phyloP scores from a whole-genome alignment of 2,797 vertebrate genomes.

The Varecia variegata region DNA sequence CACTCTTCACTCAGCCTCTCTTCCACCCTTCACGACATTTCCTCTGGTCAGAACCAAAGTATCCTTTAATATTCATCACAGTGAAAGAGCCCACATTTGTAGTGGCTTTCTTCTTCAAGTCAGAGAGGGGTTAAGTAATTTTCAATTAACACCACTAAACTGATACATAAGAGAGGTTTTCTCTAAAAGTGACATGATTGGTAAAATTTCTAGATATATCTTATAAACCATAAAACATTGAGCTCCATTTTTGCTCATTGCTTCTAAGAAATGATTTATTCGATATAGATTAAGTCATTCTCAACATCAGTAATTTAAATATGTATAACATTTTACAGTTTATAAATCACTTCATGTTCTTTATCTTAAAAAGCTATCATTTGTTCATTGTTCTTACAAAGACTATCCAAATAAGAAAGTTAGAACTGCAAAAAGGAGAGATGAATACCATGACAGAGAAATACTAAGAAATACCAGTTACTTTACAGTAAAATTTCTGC shows the following conservation, averaged over 20 bases:
- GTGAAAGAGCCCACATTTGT: not conserved
- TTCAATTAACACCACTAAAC: not conserved
- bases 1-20: not conserved
- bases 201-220: not conserved
- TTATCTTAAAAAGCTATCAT: not conserved
- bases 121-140: not conserved
- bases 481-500: not conserved
- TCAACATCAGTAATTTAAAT: not conserved
- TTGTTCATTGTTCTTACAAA: not conserved
- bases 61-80: not conserved
- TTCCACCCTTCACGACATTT: not conserved
- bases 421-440: not conserved
- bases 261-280: not conserved
- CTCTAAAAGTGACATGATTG: not conserved
- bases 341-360: not conserved
- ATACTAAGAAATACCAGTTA: not conserved
- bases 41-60: not conserved
- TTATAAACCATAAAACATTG: not conserved
- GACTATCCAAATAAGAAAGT: not conserved
- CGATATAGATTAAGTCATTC: not conserved
- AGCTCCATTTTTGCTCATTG: not conserved
- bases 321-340: not conserved
- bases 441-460: not conserved
- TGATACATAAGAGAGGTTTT: not conserved
- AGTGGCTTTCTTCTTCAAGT: constrained; percentile 25